Percentiles rank a stretch among this genome's conserved stretches.
Evolutionary conservation across 2,113 vertebrate species (phyloP).

Genomic region (Tychaedon coryphoeus): DNA sequence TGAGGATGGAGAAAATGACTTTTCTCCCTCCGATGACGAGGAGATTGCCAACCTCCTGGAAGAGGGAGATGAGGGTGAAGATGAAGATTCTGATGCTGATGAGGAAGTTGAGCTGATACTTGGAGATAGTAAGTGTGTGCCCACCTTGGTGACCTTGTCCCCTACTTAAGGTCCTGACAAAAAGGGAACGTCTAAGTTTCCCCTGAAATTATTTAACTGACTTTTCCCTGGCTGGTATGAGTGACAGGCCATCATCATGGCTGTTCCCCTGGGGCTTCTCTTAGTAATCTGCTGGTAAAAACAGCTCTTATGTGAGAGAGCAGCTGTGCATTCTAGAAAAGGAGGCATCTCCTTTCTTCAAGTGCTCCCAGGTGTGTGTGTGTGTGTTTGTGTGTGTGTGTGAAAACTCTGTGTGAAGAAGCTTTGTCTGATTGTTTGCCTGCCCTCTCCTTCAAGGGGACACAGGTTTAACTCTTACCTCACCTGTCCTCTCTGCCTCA

Average conservation of each 20-base stretch:
- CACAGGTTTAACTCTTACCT: neutral
- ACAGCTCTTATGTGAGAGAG: neutral
- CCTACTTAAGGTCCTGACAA: neutral
- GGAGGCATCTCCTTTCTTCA: neutral
- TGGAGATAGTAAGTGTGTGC: constrained; percentile 87
- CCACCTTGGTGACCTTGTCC: neutral
- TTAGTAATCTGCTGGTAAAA: neutral
- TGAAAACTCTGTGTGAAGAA: neutral
- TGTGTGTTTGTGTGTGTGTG: neutral
- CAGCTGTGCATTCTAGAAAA: neutral
- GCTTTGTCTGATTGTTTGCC: neutral
- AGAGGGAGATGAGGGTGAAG: constrained; percentile 87
- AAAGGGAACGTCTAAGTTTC: neutral
- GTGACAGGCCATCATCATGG: neutral
- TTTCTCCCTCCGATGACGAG: constrained; percentile 91
- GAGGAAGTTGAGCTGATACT: constrained; percentile 89
- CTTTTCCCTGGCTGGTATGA: neutral
- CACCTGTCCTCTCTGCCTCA: neutral
- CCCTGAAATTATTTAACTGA: neutral
- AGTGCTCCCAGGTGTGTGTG: neutral
- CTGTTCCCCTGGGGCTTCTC: neutral
- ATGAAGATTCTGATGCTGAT: constrained; percentile 89
- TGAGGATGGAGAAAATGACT: constrained; percentile 90
- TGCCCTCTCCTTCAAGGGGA: neutral
- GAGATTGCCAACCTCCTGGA: constrained; percentile 90